A percentile compares a stretch with the other conserved stretches of the same genome.
Conservation (phyloP, 2,113 vertebrate genomes). For the Campylorhamphus procurvoides region DNA sequence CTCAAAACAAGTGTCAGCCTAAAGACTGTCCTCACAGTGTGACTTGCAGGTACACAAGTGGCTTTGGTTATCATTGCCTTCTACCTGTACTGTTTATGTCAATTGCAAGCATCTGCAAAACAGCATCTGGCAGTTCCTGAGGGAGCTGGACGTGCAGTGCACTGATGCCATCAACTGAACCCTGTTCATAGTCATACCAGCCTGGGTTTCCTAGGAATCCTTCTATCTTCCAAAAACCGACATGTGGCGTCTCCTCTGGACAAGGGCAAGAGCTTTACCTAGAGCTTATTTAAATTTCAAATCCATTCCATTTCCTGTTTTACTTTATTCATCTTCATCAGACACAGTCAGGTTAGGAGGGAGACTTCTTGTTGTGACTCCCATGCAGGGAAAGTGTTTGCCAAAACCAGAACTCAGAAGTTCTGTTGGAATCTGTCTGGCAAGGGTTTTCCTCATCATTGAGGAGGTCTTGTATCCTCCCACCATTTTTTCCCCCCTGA, state of each 20-base stretch:
- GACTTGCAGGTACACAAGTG: background rate
- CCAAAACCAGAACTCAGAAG: background rate
- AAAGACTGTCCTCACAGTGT: background rate
- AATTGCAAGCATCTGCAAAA: background rate
- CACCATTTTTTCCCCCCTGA: accelerated
- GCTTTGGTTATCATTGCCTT: background rate
- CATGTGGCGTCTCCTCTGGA: background rate
- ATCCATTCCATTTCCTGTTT: background rate
- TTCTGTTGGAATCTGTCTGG: background rate
- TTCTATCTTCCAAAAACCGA: background rate
- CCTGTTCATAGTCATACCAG: background rate
- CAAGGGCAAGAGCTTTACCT: background rate
- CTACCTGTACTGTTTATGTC: background rate
- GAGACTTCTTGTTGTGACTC: background rate
- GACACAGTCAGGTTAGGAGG: background rate
- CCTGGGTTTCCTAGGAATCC: background rate
- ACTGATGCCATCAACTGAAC: background rate
- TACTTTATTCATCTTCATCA: background rate
- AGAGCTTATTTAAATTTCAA: background rate
- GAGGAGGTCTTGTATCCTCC: background rate
- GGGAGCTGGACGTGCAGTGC: background rate
- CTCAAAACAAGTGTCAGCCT: background rate
- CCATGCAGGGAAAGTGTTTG: background rate
- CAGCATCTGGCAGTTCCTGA: background rate
- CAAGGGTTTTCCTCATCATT: background rate